These are phyloP conservation scores for Hydrotaea cyrtoneurina DNA, from an alignment of 2,888 invertebrate genomes.

Conservation along the genomic window DNA sequence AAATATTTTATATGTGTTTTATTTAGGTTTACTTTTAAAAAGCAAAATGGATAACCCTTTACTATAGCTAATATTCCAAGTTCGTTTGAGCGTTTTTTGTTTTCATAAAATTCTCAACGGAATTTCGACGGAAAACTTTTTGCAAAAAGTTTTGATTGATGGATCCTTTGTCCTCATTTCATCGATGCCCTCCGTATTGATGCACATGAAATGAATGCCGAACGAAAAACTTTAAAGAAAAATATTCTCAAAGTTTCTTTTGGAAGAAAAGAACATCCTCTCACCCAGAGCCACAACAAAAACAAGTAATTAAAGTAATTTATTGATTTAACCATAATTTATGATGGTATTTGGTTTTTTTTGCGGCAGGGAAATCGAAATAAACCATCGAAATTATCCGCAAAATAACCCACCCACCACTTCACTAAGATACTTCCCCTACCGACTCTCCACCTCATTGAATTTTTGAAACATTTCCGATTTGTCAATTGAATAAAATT, in stretches of 20 bases:
- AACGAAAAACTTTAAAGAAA: constrained; percentile 3
- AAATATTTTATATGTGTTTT: no score
- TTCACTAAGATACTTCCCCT: constrained; percentile 42
- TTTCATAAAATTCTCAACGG: no score
- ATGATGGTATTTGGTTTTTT: constrained; percentile 61
- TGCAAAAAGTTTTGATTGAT: background rate
- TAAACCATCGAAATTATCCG: constrained; percentile 58
- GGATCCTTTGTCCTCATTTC: background rate
- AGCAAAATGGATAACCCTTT: no score
- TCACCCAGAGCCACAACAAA: constrained; percentile 51
- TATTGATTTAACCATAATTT: constrained; percentile 66
- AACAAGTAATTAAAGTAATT: constrained; percentile 69
- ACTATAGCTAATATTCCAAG: no score
- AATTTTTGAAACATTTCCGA: constrained; percentile 73
- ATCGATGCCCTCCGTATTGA: background rate
- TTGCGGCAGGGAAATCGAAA: constrained; percentile 47
- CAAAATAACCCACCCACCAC: constrained; percentile 57
- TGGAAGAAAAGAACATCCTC: background rate
- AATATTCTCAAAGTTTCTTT: constrained; percentile 12
- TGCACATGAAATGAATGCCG: background rate
- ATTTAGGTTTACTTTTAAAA: no score
- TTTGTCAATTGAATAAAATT: constrained; percentile 79
- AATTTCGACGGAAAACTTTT: no score
- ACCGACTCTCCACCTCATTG: constrained; percentile 59
- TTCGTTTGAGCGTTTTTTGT: no score